Evolutionary conservation across 2,797 vertebrate genomes (phyloP).

Genomic region (Pantherophis alleghaniensis): DNA sequence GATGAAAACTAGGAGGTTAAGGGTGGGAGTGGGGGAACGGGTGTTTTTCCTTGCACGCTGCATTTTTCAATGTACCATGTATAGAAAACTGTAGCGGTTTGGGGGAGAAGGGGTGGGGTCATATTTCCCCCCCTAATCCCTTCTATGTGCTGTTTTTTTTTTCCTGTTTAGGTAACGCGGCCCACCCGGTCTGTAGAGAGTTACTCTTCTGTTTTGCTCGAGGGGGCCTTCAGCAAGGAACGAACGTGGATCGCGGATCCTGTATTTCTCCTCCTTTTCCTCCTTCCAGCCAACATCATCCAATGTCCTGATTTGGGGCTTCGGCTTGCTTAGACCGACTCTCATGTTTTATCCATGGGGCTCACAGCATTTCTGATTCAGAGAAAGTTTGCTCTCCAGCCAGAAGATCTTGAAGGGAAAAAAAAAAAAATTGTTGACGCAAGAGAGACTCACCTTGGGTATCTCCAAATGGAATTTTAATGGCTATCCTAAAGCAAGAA

Average conservation of each 20-base stretch:
- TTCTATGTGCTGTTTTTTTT: slow-evolving; percentile 58
- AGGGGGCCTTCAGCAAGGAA: slow-evolving; percentile 62
- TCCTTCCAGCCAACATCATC: slow-evolving; percentile 34
- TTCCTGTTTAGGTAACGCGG: slow-evolving; percentile 56
- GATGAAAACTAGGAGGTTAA: not conserved
- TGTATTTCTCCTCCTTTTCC: slow-evolving; percentile 41
- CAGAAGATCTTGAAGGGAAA: not conserved
- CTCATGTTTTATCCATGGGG: slow-evolving; percentile 43
- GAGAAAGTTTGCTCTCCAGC: slow-evolving; percentile 23
- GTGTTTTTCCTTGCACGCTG: slow-evolving; percentile 38
- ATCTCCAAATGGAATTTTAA: slow-evolving; percentile 27
- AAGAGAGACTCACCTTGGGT: slow-evolving; percentile 29
- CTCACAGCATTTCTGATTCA: not conserved
- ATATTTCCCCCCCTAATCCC: slow-evolving; percentile 9
- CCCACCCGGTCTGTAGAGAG: slow-evolving; percentile 62
- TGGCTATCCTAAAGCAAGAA: slow-evolving; percentile 9
- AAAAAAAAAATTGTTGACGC: not conserved
- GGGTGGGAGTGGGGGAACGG: not conserved
- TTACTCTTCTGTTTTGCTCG: slow-evolving; percentile 60
- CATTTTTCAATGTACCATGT: slow-evolving; percentile 29
- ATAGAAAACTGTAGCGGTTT: slow-evolving; percentile 18
- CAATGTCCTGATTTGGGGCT: slow-evolving; percentile 27
- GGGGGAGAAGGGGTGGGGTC: not conserved
- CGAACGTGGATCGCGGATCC: slow-evolving; percentile 41
- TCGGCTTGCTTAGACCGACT: not conserved